Evolutionary conservation across 2,888 invertebrate genomes (phyloP).

Genomic region (Platycnemis pennipes): DNA sequence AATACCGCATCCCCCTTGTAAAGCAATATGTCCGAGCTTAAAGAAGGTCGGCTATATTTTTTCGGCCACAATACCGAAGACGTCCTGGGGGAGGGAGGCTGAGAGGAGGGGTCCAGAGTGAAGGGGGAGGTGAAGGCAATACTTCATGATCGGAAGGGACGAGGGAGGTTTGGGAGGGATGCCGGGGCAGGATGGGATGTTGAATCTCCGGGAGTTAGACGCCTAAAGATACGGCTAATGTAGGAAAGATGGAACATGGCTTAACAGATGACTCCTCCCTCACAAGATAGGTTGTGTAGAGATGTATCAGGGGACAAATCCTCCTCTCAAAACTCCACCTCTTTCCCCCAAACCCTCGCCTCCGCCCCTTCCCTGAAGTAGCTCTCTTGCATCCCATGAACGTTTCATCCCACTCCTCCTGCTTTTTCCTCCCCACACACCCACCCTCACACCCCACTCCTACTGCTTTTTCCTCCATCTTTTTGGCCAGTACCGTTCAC

Average conservation of each 20-base stretch:
- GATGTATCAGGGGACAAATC: conserved; percentile 42
- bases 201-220: neutral
- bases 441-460: too few relatives aligned
- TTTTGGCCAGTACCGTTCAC: neutral
- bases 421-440: too few relatives aligned
- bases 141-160: conserved; percentile 28
- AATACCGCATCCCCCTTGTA: conserved; percentile 51
- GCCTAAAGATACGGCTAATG: conserved; percentile 22
- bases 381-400: neutral
- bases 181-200: neutral
- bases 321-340: neutral
- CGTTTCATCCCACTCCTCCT: neutral
- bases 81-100: neutral
- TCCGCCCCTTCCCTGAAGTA: neutral
- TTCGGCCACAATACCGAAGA: conserved; percentile 35
- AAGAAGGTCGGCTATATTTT: conserved; percentile 50
- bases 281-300: neutral
- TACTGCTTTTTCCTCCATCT: too few relatives aligned
- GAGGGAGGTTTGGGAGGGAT: neutral
- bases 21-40: conserved; percentile 63
- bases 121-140: neutral
- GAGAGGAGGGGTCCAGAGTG: neutral
- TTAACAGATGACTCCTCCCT: conserved; percentile 57
- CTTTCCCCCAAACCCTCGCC: neutral
- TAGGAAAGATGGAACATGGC: conserved; percentile 49